These are phyloP conservation scores for Eueides isabella DNA, from an alignment of 1,140 invertebrate species.

Conservation along the genomic window DNA sequence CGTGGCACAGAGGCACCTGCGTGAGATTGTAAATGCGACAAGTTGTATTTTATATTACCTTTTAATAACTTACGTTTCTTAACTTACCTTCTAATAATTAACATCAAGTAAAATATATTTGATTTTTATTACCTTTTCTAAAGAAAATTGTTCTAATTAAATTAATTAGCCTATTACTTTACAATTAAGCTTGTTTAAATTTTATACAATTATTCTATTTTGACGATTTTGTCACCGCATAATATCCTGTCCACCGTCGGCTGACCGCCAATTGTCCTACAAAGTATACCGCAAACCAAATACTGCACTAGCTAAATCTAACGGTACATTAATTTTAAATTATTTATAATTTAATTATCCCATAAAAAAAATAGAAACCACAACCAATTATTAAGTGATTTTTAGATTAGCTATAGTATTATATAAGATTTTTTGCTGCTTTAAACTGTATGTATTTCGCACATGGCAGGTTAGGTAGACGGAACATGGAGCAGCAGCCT, in stretches of 20 bases:
- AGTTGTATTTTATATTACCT: too few relatives aligned
- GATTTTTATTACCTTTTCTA: too few relatives aligned
- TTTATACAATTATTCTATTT: conserved; percentile 12
- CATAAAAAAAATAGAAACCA: neutral
- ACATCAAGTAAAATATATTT: too few relatives aligned
- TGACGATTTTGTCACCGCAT: neutral
- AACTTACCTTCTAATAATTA: too few relatives aligned
- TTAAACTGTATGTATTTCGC: too few relatives aligned
- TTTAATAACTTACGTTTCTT: too few relatives aligned
- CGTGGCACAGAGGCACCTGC: too few relatives aligned
- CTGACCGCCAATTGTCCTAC: conserved; percentile 23
- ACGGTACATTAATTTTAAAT: conserved; percentile 1
- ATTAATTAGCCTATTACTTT: neutral
- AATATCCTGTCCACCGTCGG: conserved; percentile 19
- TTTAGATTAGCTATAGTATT: too few relatives aligned
- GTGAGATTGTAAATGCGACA: too few relatives aligned
- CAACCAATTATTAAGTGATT: neutral
- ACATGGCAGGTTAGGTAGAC: too few relatives aligned
- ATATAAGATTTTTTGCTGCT: too few relatives aligned
- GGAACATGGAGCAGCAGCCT: too few relatives aligned
- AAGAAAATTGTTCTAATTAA: neutral
- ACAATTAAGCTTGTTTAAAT: neutral
- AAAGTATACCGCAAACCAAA: conserved; percentile 19
- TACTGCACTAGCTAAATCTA: conserved; percentile 1
- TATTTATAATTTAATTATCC: neutral